phyloP scores from a whole-genome alignment of 2,797 vertebrate genomes.

The Menidia menidia region DNA sequence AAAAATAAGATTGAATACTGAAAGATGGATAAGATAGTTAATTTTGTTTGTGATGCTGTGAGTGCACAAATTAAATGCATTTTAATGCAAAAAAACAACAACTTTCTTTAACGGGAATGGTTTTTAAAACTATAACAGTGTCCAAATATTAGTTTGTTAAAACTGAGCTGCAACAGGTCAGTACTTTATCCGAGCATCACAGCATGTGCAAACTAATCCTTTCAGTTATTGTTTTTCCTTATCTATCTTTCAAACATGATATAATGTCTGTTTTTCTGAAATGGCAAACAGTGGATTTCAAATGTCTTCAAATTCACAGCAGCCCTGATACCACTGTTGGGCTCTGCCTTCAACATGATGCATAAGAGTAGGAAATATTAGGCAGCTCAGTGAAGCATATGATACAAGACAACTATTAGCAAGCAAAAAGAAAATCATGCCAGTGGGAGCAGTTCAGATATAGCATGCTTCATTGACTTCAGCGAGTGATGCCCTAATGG shows the following conservation, averaged over 20 bases:
- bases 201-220: background rate
- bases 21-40: background rate
- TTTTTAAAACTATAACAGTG: background rate
- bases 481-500: slow-evolving; percentile 65
- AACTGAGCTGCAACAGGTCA: background rate
- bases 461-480: slow-evolving; percentile 65
- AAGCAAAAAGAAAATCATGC: slow-evolving; percentile 58
- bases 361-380: slow-evolving; percentile 63
- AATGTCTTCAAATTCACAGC: background rate
- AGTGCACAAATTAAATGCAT: background rate
- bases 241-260: slow-evolving; percentile 1
- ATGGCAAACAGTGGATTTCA: background rate
- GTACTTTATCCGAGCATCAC: background rate
- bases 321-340: slow-evolving; percentile 22
- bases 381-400: slow-evolving; percentile 71
- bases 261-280: background rate
- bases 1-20: background rate
- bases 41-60: background rate
- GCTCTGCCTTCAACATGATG: slow-evolving; percentile 43
- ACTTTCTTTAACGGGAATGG: too few species aligned
- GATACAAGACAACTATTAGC: slow-evolving; percentile 65
- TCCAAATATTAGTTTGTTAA: background rate
- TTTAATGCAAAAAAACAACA: background rate
- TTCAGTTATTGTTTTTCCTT: background rate
- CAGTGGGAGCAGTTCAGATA: slow-evolving; percentile 68